Conservation (phyloP, 2,888 invertebrate species). For the Calameuta idolon region DNA sequence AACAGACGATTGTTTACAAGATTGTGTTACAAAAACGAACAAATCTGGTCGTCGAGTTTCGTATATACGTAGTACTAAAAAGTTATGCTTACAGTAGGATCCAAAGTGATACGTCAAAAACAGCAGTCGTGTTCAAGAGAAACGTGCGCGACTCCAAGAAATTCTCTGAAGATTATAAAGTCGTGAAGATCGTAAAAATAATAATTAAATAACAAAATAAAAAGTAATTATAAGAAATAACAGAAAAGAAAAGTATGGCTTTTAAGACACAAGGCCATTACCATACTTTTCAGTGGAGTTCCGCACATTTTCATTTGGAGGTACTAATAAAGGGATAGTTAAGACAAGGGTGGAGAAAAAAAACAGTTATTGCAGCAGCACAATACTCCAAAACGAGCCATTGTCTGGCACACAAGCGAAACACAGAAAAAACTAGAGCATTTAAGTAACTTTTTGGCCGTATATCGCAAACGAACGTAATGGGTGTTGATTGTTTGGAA, state of each 20-base stretch:
- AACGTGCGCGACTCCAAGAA: conserved; percentile 1
- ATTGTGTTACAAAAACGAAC: conserved; percentile 27
- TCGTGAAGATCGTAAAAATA: not conserved
- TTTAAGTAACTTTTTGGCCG: conserved; percentile 59
- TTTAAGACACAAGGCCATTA: not conserved
- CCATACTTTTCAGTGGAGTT: not conserved
- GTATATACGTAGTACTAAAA: conserved; percentile 14
- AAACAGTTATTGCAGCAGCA: not conserved
- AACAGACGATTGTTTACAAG: conserved; percentile 34
- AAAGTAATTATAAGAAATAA: conserved; percentile 12
- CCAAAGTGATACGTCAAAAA: conserved; percentile 23
- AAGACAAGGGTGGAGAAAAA: not conserved
- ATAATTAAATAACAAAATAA: not conserved
- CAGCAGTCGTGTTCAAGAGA: conserved; percentile 17
- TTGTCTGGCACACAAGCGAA: not conserved
- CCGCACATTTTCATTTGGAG: not conserved
- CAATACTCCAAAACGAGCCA: not conserved
- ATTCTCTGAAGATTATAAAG: not conserved
- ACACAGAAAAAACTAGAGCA: not conserved
- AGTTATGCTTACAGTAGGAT: conserved; percentile 29
- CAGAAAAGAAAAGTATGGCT: not conserved
- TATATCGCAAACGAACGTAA: conserved; percentile 36
- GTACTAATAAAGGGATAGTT: not conserved
- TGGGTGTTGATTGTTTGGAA: conserved; percentile 43
- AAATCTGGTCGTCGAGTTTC: conserved; percentile 26